Evolutionary conservation across 2,797 vertebrate species (phyloP), one percentile per base, ranked within the genome.

Genomic region (Numenius phaeopus): DNA sequence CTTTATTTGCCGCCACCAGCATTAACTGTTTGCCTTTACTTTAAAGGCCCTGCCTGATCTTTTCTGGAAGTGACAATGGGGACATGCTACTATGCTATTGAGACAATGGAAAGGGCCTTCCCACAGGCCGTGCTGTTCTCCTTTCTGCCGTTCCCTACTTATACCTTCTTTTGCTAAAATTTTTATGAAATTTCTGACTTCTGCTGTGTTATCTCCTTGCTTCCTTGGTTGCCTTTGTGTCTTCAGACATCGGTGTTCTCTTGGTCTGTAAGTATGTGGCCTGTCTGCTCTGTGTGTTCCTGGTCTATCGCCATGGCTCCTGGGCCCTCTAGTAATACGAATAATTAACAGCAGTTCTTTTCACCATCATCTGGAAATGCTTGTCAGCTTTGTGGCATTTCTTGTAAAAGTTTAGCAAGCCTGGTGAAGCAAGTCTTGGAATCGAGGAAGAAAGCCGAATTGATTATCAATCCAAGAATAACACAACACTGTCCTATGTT

Each of bases 361-460:
- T 42, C 50, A 39, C 49, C 29, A 18, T 72, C 7, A 1, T 14
- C 62, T 92, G 84, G 78, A 92, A 87, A 58, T 32, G 66, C 46
- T 75, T 90, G 70, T 65, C 71, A 81, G 62, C 73, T 79, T 64
- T 24, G 58, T 81, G 77, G 30, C 22, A 3, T 57, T 81, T 66
- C 59, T 81, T 59, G 26, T 71, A 24, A 39, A 75, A 81, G 66
- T 61, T 83, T 52, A 54, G 71, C 0, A 0, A 82, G 62, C 71
- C 46, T 73, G 34, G 58, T 11, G 67, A 76, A 75, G 70, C 29
- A 46, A 71, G 52, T 54, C 39, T 82, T 69, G 76, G 47, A 39
- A 5, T 18, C 0, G 0, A 4, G 27, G 46, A 59, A 40, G 62
- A 88, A 75, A 81, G 57, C 8, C 0, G 2, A 70, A 34, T 5